Evolutionary conservation across 2,888 invertebrate species (phyloP), one percentile per base, ranked within the genome.

Genomic region (Resseliella maxima): DNA sequence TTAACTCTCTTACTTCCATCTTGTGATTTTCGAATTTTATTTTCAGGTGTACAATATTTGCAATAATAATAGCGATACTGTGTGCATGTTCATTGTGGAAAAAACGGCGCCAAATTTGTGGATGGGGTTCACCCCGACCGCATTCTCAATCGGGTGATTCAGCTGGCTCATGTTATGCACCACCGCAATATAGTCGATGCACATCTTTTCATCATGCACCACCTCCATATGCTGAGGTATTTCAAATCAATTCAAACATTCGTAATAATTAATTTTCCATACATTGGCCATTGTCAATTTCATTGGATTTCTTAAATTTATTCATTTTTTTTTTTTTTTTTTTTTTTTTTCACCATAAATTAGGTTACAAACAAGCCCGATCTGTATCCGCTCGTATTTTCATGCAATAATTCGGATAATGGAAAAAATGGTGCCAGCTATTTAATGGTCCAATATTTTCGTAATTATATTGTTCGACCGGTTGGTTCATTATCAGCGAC

Each of bases 321-420:
- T n/a, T 36, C n/a, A 21, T 35, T 0, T 3, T 81, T 2, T 83
- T 64, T 54, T 87, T 50, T 21, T 72, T 72, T 31, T 31, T 72
- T 50, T 50, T 18, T 50, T 1, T 50, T 50, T 2, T 15, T 50
- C 18, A 8, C 41, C 12, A n/a, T 59, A 59, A 10, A 90, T 31
- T 89, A 96, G 96, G 96, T 96, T 88, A 95, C 96, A 87, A 95
- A 96, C 21, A 96, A 96, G 89, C 96, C 96, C 15, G 96, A 96
- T 89, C 92, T 96, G 15, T 96, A 96, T 90, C 96, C 96, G 1
- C 91, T 96, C 87, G 96, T 96, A 86, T 96, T 96, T 89, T 96
- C 95, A 86, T 96, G 94, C 90, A 83, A 83, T 12, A 94, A 95
- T 88, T 94, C 94, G 85, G 94, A 94, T 89, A 93, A 94, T 18